Evolutionary conservation across 2,797 vertebrate genomes (phyloP).

Genomic region (Pampus argenteus): DNA sequence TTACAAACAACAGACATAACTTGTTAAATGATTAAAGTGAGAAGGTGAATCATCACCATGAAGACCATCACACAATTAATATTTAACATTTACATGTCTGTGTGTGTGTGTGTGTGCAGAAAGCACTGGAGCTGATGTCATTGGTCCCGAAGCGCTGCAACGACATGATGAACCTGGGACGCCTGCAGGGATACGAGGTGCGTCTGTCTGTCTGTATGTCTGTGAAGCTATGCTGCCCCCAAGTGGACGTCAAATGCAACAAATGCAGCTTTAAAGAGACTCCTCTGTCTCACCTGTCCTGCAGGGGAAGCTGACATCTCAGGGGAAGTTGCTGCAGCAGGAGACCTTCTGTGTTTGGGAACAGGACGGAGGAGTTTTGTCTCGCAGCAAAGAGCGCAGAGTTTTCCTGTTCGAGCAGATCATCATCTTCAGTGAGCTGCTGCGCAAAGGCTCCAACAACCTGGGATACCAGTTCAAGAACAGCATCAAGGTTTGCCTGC

Average conservation of each 20-base stretch:
- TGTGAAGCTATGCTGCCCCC: neutral
- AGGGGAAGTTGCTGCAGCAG: slow-evolving; percentile 97
- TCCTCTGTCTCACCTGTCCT: neutral
- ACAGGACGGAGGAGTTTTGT: slow-evolving; percentile 92
- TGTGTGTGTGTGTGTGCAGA: slow-evolving; percentile 80
- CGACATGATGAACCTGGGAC: slow-evolving; percentile 99
- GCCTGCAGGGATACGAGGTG: slow-evolving; percentile 97
- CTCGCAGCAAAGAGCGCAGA: slow-evolving; percentile 94
- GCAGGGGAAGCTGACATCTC: slow-evolving; percentile 94
- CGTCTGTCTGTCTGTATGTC: neutral
- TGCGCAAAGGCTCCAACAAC: slow-evolving; percentile 92
- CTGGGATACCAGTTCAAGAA: slow-evolving; percentile 96
- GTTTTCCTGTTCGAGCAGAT: slow-evolving; percentile 98
- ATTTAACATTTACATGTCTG: slow-evolving; percentile 23
- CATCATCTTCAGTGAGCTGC: slow-evolving; percentile 96
- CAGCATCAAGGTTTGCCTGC: slow-evolving; percentile 75
- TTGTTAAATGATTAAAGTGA: slow-evolving; percentile 27
- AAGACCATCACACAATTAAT: slow-evolving; percentile 8
- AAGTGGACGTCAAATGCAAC: neutral
- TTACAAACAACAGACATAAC: too few species aligned
- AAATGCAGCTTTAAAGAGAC: neutral
- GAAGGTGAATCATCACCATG: slow-evolving; percentile 19
- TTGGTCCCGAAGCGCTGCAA: slow-evolving; percentile 98
- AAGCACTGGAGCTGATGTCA: slow-evolving; percentile 97
- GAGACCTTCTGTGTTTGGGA: slow-evolving; percentile 97